Evolutionary conservation across 2,113 vertebrate species (phyloP).

Genomic region (Leptobrachium leishanense): DNA sequence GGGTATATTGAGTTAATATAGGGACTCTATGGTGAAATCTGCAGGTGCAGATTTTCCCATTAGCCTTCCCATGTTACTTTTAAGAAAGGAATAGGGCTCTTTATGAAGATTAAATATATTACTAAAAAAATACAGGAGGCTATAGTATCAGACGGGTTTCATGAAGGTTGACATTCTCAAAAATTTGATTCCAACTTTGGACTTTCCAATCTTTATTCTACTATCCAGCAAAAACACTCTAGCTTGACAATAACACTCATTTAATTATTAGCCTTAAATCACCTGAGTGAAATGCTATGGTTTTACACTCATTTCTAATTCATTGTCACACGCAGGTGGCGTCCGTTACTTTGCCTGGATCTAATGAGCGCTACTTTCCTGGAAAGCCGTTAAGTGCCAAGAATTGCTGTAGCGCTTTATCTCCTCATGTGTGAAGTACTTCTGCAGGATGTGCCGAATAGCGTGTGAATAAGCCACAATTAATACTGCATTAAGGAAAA

Average conservation of each 20-base stretch:
- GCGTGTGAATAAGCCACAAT: conserved; percentile 22
- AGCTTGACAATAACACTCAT: neutral
- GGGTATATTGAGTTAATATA: too few species aligned
- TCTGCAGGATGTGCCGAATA: conserved; percentile 14
- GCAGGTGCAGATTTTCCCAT: too few species aligned
- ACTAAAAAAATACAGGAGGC: too few species aligned
- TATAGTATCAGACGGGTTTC: too few species aligned
- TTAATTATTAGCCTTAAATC: neutral
- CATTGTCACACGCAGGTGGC: neutral
- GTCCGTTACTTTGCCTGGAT: neutral
- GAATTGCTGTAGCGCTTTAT: conserved; percentile 3
- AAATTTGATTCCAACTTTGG: too few species aligned
- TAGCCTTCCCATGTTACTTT: too few species aligned
- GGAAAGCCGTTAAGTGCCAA: neutral
- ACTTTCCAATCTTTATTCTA: too few species aligned
- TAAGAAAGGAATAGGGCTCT: too few species aligned
- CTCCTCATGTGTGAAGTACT: conserved; percentile 13
- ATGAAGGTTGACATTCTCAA: too few species aligned
- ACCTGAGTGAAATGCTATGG: neutral
- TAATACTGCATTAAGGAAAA: conserved; percentile 15
- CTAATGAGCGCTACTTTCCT: neutral
- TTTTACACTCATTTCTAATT: neutral
- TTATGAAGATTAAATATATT: too few species aligned
- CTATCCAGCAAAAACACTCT: too few species aligned
- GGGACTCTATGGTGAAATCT: too few species aligned